These are phyloP conservation scores for Agelas oroides DNA, from an alignment of 37 sponge, comb jelly and placozoan species.

Conservation along the genomic window DNA sequence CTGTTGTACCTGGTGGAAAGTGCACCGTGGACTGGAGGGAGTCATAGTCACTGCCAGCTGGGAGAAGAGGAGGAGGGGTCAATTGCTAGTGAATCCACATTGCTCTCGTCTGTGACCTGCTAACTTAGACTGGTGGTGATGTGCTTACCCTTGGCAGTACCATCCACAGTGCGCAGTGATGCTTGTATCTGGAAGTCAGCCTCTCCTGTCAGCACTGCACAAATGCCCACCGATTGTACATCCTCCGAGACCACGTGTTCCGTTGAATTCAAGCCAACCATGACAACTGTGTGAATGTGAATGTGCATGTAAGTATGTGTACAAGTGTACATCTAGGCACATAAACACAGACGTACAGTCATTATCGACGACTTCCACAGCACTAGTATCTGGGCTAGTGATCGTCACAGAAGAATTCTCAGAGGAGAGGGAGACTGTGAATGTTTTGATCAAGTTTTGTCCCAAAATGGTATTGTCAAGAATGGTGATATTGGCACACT, in stretches of 20 bases:
- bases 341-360: conserved; percentile 12
- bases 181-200: conserved; percentile 11
- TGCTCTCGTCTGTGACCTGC: too few species aligned
- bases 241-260: conserved; percentile 5
- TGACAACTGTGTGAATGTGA: not conserved
- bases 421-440: too few species aligned
- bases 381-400: not conserved
- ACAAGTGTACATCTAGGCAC: too few species aligned
- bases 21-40: not conserved
- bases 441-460: too few species aligned
- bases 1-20: conserved; percentile 3
- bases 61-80: too few species aligned
- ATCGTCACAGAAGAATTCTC: too few species aligned
- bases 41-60: too few species aligned
- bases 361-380: conserved; percentile 9
- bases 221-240: not conserved
- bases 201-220: conserved; percentile 1
- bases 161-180: not conserved
- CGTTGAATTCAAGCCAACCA: not conserved
- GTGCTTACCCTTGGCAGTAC: too few species aligned
- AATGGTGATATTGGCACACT: conserved; percentile 31
- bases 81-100: too few species aligned
- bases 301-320: too few species aligned
- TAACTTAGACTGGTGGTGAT: too few species aligned
- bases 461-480: conserved; percentile 17